Base-by-base conservation (phyloP, 2,888 invertebrate species). In the Pogonocherus hispidulus region DNA sequence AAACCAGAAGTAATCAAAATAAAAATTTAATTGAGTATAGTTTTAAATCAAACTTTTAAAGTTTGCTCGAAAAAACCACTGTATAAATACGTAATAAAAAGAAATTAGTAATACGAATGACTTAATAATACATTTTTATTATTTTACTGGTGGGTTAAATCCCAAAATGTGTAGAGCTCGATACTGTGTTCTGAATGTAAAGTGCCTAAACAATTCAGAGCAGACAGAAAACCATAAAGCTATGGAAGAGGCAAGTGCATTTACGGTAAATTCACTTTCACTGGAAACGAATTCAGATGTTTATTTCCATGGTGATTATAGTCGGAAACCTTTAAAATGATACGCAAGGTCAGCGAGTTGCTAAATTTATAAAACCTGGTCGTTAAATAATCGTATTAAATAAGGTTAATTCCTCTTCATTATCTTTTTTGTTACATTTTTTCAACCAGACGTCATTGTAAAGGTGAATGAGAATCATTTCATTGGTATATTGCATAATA, bases 201-300 rank as follows among this genome's bases (percentile, higher is more conserved):
- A n/a, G n/a, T n/a, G n/a, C n/a, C n/a, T n/a, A n/a, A n/a, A n/a
- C n/a, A n/a, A n/a, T n/a, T n/a, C n/a, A n/a, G n/a, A n/a, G n/a
- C n/a, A n/a, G n/a, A n/a, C n/a, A n/a, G n/a, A n/a, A n/a, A n/a
- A 27, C 8, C 27, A 27, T 27, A 3, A 8, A 8, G 3, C 4
- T 27, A 27, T 27, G 3, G 27, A 27, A 27, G 27, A 27, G 8
- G 3, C 27, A 27, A 27, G 4, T 27, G 27, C 6, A 41, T 41
- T 20, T 44, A 18, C 32, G 18, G 57, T 16, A 46, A 57, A 57
- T 47, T 47, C 47, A 32, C 59, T 59, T 59, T 59, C 59, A 59
- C 59, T 20, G 32, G 8, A 19, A 59, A 47, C 59, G n/a, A 59
- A 47, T 59, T 47, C 9, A 19, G 46, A 47, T 59, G 59, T 59